Evolutionary conservation across 2,113 vertebrate species (phyloP), one percentile per base, ranked within the genome.

Genomic region (Burhinus oedicnemus): DNA sequence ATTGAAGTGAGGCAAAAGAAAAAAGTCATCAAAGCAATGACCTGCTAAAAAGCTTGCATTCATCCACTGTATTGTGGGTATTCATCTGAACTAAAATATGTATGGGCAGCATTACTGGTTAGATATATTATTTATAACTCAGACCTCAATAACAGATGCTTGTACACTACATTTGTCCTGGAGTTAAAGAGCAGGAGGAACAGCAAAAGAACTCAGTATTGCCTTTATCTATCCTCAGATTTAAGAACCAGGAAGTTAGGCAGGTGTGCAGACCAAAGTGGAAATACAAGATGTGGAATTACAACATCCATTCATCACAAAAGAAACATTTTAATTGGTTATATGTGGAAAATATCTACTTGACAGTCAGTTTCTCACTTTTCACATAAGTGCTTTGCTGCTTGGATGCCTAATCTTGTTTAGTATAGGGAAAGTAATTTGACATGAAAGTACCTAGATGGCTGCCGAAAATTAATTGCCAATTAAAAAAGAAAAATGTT

Each of bases 401-500:
- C 98, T 98, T 97, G 96, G 98, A 98, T 98, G 98, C 98, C 98
- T 98, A 98, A 98, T 98, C 98, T 98, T 98, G 98, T 98, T 98
- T 98, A 98, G 98, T 98, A 98, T 98, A 98, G 97, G 97, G 97
- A 98, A 98, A 98, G 98, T 98, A 98, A 98, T 98, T 98, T 98
- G 98, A 98, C 98, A 98, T 98, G 98, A 98, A 98, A 98, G 98
- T 98, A 98, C 98, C 98, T 98, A 98, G 98, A 98, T 98, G 98
- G 98, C 98, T 98, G 98, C 98, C 2, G 98, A 98, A 98, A 98
- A 98, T 98, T 98, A 98, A 98, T 98, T 98, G 98, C 98, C 98
- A 98, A 98, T 98, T 98, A 98, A 98, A 98, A 98, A 98, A 98
- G 98, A 98, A 98, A 98, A 98, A 98, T 98, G 98, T 98, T 98